Evolutionary conservation across 2,113 vertebrate species (phyloP).

Genomic region (Cochlearius cochlearius): DNA sequence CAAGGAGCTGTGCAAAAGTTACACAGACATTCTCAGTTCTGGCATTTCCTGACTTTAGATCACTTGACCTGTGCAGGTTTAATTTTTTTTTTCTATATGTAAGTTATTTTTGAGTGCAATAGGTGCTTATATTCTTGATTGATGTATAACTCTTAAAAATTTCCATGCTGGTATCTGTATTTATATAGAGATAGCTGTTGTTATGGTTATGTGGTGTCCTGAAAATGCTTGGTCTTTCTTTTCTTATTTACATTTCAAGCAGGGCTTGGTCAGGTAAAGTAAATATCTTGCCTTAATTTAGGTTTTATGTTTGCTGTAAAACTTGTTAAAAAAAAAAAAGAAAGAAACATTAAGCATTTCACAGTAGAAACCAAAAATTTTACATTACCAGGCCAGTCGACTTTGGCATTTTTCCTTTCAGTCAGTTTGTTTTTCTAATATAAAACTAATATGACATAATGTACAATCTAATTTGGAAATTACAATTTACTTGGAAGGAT

Average conservation of each 20-base stretch:
- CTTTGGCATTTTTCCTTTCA: conserved; percentile 73
- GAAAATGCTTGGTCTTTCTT: background rate
- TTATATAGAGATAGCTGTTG: conserved; percentile 26
- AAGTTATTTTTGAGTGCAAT: background rate
- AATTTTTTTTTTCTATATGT: background rate
- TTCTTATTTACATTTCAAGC: background rate
- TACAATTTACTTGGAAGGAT: conserved; percentile 79
- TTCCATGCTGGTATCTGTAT: background rate
- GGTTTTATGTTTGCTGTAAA: conserved; percentile 62
- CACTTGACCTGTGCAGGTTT: background rate
- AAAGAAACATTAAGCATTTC: conserved; percentile 44
- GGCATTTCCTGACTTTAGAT: background rate
- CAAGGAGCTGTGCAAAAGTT: background rate
- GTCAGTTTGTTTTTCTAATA: conserved; percentile 78
- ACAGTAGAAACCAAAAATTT: conserved; percentile 59
- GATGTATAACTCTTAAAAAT: background rate
- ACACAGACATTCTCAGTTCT: background rate
- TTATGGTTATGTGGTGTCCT: conserved; percentile 20
- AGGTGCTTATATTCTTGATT: background rate
- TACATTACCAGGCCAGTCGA: conserved; percentile 52
- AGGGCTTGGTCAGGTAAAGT: conserved; percentile 20
- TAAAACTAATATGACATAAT: conserved; percentile 81
- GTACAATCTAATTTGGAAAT: conserved; percentile 80
- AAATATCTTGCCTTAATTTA: conserved; percentile 58
- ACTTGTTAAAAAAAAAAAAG: background rate